These are phyloP conservation scores for Prenolepis imparis DNA, from an alignment of 2,888 invertebrate species.

Conservation along the genomic window DNA sequence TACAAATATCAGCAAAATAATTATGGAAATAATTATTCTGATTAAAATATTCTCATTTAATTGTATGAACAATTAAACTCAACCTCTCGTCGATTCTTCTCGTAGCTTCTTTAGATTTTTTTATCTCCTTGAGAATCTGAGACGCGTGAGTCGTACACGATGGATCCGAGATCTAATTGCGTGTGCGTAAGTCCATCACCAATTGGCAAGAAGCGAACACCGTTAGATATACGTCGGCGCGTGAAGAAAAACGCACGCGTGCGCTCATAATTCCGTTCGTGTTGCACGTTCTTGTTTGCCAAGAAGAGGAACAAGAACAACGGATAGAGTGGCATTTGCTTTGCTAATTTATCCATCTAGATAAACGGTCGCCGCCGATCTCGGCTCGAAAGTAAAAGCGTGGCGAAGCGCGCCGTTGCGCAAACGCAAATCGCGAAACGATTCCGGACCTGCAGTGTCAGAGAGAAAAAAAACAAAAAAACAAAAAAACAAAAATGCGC, in stretches of 20 bases:
- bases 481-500: neutral
- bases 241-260: conserved; percentile 57
- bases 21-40: neutral
- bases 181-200: conserved; percentile 11
- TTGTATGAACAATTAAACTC: conserved; percentile 9
- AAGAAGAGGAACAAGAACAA: conserved; percentile 73
- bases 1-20: neutral
- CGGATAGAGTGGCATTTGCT: conserved; percentile 77
- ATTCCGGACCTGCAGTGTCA: conserved; percentile 40
- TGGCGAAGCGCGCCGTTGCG: conserved; percentile 68
- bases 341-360: conserved; percentile 79
- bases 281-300: conserved; percentile 70
- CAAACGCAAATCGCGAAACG: conserved; percentile 62
- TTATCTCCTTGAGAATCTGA: conserved; percentile 14
- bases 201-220: conserved; percentile 51
- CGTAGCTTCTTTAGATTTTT: neutral
- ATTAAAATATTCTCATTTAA: neutral
- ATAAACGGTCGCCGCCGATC: conserved; percentile 68
- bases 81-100: neutral
- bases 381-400: conserved; percentile 80
- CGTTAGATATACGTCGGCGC: conserved; percentile 52
- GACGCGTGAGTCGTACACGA: neutral
- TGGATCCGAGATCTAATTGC: conserved; percentile 26
- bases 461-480: conserved; percentile 4
- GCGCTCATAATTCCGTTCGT: conserved; percentile 63